A percentile compares a stretch with the other conserved stretches of the same genome.
phyloP scores from a whole-genome alignment of 2,797 vertebrate species.

The Furcifer pardalis region DNA sequence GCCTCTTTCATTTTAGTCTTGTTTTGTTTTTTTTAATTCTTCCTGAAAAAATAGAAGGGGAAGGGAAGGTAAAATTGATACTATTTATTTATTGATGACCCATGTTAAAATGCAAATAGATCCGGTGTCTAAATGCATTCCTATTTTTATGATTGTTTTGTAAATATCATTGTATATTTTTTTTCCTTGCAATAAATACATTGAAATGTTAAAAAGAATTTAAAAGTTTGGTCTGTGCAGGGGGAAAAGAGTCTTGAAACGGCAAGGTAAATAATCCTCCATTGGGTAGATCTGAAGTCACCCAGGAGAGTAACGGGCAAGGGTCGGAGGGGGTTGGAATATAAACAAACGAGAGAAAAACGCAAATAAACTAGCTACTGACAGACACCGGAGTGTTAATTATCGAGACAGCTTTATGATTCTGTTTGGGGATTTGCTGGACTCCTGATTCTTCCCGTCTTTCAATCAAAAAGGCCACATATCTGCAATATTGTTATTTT shows the following conservation, averaged over 20 bases:
- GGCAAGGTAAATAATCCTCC: constrained; percentile 72
- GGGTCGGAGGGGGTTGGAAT: constrained; percentile 51
- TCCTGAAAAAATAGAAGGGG: constrained; percentile 61
- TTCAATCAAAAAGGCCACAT: constrained; percentile 27
- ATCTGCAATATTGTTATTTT: not conserved
- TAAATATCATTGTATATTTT: constrained; percentile 98
- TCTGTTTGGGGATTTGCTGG: constrained; percentile 53
- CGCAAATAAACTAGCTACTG: constrained; percentile 79
- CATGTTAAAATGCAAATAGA: constrained; percentile 90
- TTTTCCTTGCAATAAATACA: constrained; percentile 98
- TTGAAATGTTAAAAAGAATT: constrained; percentile 80
- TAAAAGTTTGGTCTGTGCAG: constrained; percentile 77
- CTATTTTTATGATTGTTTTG: constrained; percentile 96
- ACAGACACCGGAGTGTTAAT: constrained; percentile 74
- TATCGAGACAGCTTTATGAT: constrained; percentile 78
- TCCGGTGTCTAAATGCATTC: constrained; percentile 95
- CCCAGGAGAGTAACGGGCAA: constrained; percentile 60
- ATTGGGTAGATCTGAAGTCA: constrained; percentile 74
- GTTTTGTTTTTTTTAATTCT: constrained; percentile 71
- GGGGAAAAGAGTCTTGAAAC: constrained; percentile 62
- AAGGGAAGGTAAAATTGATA: not conserved
- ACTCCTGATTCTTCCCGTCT: constrained; percentile 44
- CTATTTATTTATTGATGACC: constrained; percentile 99
- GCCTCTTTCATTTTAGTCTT: constrained; percentile 66
- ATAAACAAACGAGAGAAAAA: constrained; percentile 78